phyloP scores from a whole-genome alignment of 1,140 invertebrate species.

The Ladona fulva region DNA sequence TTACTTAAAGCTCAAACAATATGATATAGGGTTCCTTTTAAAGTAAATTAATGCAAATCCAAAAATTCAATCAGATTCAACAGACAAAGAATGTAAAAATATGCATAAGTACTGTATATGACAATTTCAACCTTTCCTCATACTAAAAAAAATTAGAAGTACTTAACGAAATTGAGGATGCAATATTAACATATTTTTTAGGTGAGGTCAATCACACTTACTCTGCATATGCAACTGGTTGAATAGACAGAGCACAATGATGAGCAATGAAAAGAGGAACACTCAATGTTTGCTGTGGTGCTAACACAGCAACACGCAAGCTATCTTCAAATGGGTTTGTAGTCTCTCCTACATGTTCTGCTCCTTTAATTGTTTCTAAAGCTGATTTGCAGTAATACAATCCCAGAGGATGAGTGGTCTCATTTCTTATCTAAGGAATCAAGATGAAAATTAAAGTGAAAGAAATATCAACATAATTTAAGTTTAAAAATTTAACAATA shows the following conservation, averaged over 20 bases:
- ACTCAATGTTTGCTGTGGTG: slow-evolving; percentile 61
- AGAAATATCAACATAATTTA: too few relatives aligned
- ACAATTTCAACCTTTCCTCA: too few relatives aligned
- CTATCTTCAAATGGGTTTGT: slow-evolving; percentile 69
- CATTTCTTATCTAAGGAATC: slow-evolving; percentile 57
- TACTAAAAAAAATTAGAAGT: too few relatives aligned
- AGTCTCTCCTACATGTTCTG: slow-evolving; percentile 49
- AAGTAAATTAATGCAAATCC: too few relatives aligned
- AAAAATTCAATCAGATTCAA: too few relatives aligned
- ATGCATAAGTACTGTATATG: too few relatives aligned
- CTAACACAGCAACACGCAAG: slow-evolving; percentile 59
- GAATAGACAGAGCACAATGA: slow-evolving; percentile 63
- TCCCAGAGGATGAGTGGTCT: slow-evolving; percentile 63
- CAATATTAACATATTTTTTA: too few relatives aligned
- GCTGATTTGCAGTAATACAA: slow-evolving; percentile 62
- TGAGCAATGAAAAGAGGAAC: slow-evolving; percentile 71
- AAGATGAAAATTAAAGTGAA: too few relatives aligned
- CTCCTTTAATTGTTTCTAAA: slow-evolving; percentile 49
- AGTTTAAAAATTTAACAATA: too few relatives aligned
- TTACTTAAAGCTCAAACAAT: neutral
- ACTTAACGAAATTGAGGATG: too few relatives aligned
- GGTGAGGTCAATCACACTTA: slow-evolving; percentile 34
- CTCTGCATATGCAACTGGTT: slow-evolving; percentile 59
- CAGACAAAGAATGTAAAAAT: too few relatives aligned
- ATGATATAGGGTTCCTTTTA: too few relatives aligned